Evolutionary conservation across 2,797 vertebrate species (phyloP).

Genomic region (Catostomus latipinnis): DNA sequence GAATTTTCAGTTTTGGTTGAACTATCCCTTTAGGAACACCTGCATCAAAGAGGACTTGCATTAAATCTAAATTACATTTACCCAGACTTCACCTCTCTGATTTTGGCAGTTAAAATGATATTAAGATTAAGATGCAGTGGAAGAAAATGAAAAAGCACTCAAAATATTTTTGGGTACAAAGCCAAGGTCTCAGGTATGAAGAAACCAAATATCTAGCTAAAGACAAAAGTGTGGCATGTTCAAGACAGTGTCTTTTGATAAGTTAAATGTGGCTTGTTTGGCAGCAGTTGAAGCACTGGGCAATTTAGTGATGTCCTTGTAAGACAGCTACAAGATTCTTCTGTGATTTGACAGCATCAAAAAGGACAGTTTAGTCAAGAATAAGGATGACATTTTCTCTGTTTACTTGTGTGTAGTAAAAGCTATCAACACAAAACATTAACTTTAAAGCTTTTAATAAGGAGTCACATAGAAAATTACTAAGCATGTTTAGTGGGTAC

Average conservation of each 20-base stretch:
- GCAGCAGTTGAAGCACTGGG: neutral
- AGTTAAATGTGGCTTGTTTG: conserved; percentile 2
- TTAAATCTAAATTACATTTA: conserved; percentile 12
- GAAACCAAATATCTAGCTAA: neutral
- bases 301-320: conserved; percentile 9
- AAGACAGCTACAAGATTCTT: conserved; percentile 25
- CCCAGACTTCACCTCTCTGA: neutral
- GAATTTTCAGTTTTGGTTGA: too few relatives aligned
- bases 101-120: neutral
- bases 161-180: conserved; percentile 18
- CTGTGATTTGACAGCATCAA: conserved; percentile 31
- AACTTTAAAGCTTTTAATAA: neutral
- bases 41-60: neutral
- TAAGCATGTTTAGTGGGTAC: conserved; percentile 17
- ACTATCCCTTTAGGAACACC: neutral
- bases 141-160: conserved; percentile 38
- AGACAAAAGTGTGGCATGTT: conserved; percentile 6
- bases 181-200: conserved; percentile 1
- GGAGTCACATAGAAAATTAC: conserved; percentile 10
- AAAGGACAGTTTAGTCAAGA: conserved; percentile 28
- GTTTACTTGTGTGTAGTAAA: conserved; percentile 3
- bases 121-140: neutral
- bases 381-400: neutral
- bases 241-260: conserved; percentile 13
- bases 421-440: neutral